Evolutionary conservation across 2,888 invertebrate species (phyloP), one percentile per base, ranked within the genome.

Genomic region (Julus scanicus): DNA sequence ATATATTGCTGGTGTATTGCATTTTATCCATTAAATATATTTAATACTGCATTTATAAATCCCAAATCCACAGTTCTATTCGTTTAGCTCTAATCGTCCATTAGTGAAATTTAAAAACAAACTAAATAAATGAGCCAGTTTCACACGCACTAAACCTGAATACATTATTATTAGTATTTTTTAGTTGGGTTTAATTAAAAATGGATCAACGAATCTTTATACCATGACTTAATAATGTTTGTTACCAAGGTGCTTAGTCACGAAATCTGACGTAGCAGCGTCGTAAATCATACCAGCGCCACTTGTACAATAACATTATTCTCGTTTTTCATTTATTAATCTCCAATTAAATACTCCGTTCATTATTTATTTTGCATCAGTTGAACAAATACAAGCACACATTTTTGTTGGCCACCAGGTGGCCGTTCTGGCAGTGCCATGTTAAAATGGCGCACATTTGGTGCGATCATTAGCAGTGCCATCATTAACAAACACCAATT

Each of bases 371-470:
- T 57, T 57, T 57, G 57, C 57, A n/a, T n/a, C 57, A 57, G 57
- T 57, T 57, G 57, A 57, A 4, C 57, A 57, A 57, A 57, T n/a
- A 57, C 57, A 5, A 0, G n/a, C 13, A n/a, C 57, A 2, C n/a
- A 57, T 57, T 57, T 57, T 57, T 57, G 57, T 57, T n/a, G 5
- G 57, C 57, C 57, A n/a, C 57, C 57, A 57, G 57, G 57, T 57
- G 57, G 57, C 17, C 49, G 13, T 2, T 8, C 17, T n/a, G 57
- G 15, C 53, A 53, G 17, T 13, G n/a, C 57, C 29, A 29, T 29
- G 29, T 29, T 29, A 29, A 29, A 29, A 57, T 57, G 17, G 5
- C 3, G 57, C 5, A n/a, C n/a, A 17, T 17, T 57, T 57, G 11
- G 53, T 29, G 29, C 29, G 1, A 29, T 53, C 17, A 57, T 11